Evolutionary conservation across 2,888 invertebrate genomes (phyloP), one percentile per base, ranked within the genome.

Genomic region (Galerucella nymphaeae): DNA sequence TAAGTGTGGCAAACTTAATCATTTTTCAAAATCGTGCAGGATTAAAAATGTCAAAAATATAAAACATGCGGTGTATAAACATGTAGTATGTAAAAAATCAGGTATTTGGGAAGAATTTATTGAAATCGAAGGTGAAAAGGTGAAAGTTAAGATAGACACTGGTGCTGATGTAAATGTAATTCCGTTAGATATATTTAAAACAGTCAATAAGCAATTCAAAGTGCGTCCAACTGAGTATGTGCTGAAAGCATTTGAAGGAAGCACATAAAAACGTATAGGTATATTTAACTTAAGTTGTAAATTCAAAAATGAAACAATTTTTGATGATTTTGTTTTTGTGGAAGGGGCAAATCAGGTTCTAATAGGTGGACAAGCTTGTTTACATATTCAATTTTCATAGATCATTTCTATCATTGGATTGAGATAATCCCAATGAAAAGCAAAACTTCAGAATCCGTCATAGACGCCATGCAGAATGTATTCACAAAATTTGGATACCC

Each of bases 401-500:
- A 80, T 71, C 63, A 79, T 62, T 79, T 77, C 66, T 79, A 78
- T 14, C 77, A 79, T 50, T 79, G 78, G 79, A 64, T 79, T 53
- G 76, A 79, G n/a, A 16, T 72, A 50, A 30, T n/a, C 20, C 14
- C 20, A 66, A 42, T 78, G 50, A 55, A 53, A 14, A 59, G 70
- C 66, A 79, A 80, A 77, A 77, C 74, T n/a, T 77, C 79, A n/a
- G 64, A 77, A 50, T 48, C 71, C 13, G 75, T 80, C 9, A 78
- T 80, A 61, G 50, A 79, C 20, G 61, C 66, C 16, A 50, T 79
- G 65, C 79, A 79, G 63, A 67, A 77, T 71, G 68, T 75, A 55
- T 78, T 82, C 69, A 74, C 67, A 58, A 66, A 63, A 62, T 73
- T 78, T 63, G 81, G 81, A 16, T 82, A 80, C 58, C 82, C 82